Conservation (phyloP, 1,140 invertebrate genomes). For the Pseudomyrmex concolor region DNA sequence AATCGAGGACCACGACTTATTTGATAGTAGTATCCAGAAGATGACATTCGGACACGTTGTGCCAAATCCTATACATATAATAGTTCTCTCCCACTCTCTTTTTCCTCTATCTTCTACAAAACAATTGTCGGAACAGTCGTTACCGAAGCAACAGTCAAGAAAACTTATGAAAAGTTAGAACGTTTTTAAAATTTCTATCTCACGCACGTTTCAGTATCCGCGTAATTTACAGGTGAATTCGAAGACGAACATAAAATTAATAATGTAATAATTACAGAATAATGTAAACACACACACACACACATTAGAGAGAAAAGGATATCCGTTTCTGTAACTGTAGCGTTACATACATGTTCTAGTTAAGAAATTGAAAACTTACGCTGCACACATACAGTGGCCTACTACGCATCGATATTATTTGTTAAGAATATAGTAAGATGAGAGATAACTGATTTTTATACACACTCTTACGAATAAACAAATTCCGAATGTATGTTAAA, state of each 20-base stretch:
- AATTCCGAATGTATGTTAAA: slow-evolving; percentile 24
- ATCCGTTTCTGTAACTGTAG: background rate
- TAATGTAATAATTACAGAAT: no score
- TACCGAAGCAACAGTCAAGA: no score
- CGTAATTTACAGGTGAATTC: no score
- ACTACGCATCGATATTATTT: slow-evolving; percentile 59
- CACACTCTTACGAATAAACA: background rate
- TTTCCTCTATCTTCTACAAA: background rate
- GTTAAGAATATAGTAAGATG: slow-evolving; percentile 7
- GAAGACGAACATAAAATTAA: no score
- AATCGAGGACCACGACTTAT: slow-evolving; percentile 41
- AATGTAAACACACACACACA: no score
- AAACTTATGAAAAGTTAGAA: no score
- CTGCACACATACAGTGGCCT: slow-evolving; percentile 51
- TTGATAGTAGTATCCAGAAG: background rate
- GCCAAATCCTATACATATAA: slow-evolving; percentile 28
- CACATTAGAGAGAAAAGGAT: background rate
- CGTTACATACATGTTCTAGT: background rate
- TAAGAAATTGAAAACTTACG: background rate
- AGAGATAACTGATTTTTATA: slow-evolving; percentile 38
- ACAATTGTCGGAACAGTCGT: no score
- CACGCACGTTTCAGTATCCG: no score
- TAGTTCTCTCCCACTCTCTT: background rate
- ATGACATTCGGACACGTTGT: slow-evolving; percentile 26
- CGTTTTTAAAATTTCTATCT: no score